Percentiles rank a stretch among this genome's conserved stretches.
phyloP scores from a whole-genome alignment of 2,113 vertebrate species.

The Perccottus glenii region DNA sequence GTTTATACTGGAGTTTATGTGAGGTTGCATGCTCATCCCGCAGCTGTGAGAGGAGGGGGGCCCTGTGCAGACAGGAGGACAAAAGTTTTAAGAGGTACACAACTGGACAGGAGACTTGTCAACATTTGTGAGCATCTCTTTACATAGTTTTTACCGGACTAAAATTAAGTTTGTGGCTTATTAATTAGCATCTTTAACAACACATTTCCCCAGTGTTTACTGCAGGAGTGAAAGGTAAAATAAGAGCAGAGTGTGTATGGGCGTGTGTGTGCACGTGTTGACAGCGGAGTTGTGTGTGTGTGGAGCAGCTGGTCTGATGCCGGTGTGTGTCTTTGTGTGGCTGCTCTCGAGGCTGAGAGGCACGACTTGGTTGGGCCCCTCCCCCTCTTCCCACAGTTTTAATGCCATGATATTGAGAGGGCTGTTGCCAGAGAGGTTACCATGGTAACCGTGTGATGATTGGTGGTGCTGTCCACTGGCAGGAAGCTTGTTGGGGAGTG shows the following conservation, averaged over 20 bases:
- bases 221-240: no score
- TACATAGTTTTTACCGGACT: no score
- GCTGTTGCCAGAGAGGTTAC: constrained; percentile 91
- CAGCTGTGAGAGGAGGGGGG: constrained; percentile 87
- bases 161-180: no score
- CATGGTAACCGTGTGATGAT: constrained; percentile 90
- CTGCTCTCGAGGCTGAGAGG: constrained; percentile 84
- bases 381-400: constrained; percentile 67
- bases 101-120: no score
- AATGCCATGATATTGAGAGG: constrained; percentile 90
- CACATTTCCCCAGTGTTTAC: no score
- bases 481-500: constrained; percentile 84
- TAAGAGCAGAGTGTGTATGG: constrained; percentile 20
- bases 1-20: constrained; percentile 70
- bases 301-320: constrained; percentile 72
- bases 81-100: not conserved
- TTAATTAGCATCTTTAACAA: no score
- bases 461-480: constrained; percentile 86
- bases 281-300: constrained; percentile 1
- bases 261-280: constrained; percentile 40
- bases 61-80: constrained; percentile 76
- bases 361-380: constrained; percentile 87
- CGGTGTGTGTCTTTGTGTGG: constrained; percentile 58
- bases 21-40: constrained; percentile 85
- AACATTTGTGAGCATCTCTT: no score